Evolutionary conservation across 2,888 invertebrate species (phyloP).

Genomic region (Tridacna gigas): DNA sequence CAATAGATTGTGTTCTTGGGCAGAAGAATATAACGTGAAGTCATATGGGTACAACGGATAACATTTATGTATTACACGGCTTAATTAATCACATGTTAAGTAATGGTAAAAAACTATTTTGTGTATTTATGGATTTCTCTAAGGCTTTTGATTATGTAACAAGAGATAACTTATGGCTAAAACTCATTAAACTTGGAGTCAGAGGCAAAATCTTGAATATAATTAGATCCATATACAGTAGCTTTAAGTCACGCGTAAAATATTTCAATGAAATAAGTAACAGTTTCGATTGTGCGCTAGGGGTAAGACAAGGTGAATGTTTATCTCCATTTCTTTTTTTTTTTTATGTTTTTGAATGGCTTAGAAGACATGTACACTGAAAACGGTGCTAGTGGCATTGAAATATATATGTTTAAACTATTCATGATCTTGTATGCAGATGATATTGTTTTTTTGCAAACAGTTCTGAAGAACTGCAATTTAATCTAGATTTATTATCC

Average conservation of each 20-base stretch:
- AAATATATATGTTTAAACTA: slow-evolving; percentile 6
- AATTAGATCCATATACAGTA: slow-evolving; percentile 16
- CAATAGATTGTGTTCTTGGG: too few species aligned
- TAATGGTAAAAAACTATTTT: slow-evolving; percentile 26
- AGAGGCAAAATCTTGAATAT: slow-evolving; percentile 39
- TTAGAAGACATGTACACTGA: slow-evolving; percentile 1
- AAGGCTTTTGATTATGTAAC: slow-evolving; percentile 39
- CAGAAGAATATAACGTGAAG: slow-evolving; percentile 32
- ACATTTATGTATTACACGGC: slow-evolving; percentile 43
- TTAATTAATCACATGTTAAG: slow-evolving; percentile 30
- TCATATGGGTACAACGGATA: slow-evolving; percentile 35
- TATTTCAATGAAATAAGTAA: slow-evolving; percentile 14
- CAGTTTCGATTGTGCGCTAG: slow-evolving; percentile 15
- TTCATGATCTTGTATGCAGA: slow-evolving; percentile 8
- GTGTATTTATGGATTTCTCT: slow-evolving; percentile 33
- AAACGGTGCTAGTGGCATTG: not conserved
- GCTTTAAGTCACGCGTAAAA: slow-evolving; percentile 31
- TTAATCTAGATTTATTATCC: not conserved
- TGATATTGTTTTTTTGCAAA: slow-evolving; percentile 5
- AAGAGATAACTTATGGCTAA: slow-evolving; percentile 31
- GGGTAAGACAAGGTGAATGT: slow-evolving; percentile 28
- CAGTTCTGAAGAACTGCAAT: not conserved
- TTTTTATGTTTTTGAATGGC: slow-evolving; percentile 11
- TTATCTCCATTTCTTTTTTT: slow-evolving; percentile 24
- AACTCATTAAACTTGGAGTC: slow-evolving; percentile 35